Evolutionary conservation across 2,797 vertebrate genomes (phyloP).

Genomic region (Mionectes olivaceus): DNA sequence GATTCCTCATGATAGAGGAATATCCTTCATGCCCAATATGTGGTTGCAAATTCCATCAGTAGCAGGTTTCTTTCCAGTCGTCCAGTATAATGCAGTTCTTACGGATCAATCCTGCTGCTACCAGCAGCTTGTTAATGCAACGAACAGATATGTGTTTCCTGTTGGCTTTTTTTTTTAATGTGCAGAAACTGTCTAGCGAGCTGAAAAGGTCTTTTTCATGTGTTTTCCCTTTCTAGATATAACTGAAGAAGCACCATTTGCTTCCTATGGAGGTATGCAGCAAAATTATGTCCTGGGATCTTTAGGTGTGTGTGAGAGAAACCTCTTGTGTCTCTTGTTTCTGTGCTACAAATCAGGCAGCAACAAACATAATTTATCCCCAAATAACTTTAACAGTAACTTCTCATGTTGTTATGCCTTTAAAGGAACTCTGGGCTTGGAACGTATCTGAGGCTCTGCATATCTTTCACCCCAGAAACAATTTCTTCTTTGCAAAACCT

Average conservation of each 20-base stretch:
- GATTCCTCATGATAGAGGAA: not conserved
- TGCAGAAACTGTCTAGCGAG: not conserved
- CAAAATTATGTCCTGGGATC: not conserved
- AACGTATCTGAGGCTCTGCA: not conserved
- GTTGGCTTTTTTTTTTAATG: not conserved
- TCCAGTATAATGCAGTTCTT: not conserved
- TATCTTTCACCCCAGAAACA: not conserved
- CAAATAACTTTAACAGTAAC: not conserved
- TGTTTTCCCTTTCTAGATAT: not conserved
- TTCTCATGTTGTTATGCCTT: not conserved
- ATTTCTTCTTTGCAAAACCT: not conserved
- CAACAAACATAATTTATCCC: not conserved
- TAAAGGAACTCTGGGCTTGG: not conserved
- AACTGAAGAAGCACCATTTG: not conserved
- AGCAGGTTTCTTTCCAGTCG: not conserved
- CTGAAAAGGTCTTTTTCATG: not conserved
- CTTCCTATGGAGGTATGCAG: not conserved
- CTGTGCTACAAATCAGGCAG: not conserved
- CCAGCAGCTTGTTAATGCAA: not conserved
- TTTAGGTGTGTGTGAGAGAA: not conserved
- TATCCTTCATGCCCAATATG: not conserved
- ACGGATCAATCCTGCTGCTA: not conserved
- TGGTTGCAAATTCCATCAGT: not conserved
- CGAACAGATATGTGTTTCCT: not conserved
- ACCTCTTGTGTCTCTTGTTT: not conserved